A percentile compares a stretch with the other conserved stretches of the same genome.
Conservation (phyloP, 2,888 invertebrate genomes). For the Noctua comes region DNA sequence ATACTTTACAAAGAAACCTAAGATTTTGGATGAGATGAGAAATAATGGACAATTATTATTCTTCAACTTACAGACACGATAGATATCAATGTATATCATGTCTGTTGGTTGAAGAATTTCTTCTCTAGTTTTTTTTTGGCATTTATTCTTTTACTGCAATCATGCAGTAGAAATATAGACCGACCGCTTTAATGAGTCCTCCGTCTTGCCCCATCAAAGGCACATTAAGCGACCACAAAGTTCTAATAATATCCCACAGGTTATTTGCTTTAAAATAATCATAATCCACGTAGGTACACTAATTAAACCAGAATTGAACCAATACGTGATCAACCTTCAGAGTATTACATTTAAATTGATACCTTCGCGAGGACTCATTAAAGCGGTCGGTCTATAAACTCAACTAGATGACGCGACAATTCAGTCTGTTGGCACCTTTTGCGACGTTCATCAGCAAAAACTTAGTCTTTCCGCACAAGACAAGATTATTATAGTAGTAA, state of each 20-base stretch:
- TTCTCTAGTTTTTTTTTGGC: no score
- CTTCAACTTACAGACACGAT: background rate
- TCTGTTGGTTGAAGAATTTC: background rate
- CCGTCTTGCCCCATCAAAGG: no score
- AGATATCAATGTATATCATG: background rate
- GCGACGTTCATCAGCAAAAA: background rate
- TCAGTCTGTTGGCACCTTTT: background rate
- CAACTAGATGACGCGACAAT: background rate
- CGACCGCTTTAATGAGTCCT: no score
- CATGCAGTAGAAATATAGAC: background rate
- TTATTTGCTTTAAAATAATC: no score
- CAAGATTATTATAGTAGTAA: background rate
- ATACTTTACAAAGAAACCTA: background rate
- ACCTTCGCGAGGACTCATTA: no score
- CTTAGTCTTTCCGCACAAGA: background rate
- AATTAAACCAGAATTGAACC: no score
- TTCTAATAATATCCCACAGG: no score
- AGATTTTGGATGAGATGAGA: background rate
- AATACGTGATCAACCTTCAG: no score
- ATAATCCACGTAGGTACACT: no score
- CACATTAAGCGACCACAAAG: no score
- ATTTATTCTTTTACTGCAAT: no score
- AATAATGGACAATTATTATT: background rate
- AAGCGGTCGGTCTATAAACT: background rate
- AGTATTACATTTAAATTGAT: no score